Evolutionary conservation across 2,797 vertebrate species (phyloP).

Genomic region (Rhabdophis nuchalis): DNA sequence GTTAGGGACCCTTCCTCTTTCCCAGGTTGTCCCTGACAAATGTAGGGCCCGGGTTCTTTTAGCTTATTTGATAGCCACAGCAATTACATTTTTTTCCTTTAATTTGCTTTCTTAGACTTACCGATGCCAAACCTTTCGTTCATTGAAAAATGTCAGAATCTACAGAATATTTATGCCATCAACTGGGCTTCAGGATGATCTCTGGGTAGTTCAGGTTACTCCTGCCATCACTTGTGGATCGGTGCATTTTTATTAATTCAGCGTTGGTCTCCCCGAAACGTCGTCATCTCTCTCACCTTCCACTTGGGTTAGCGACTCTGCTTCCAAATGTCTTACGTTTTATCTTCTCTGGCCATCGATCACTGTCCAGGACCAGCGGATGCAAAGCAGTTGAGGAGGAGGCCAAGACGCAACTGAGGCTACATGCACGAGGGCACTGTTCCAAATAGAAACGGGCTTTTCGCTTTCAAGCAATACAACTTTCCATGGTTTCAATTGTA

Average conservation of each 20-base stretch:
- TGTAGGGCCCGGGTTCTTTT: conserved; percentile 36
- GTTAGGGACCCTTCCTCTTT: conserved; percentile 37
- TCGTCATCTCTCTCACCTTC: not conserved
- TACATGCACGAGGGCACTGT: conserved; percentile 44
- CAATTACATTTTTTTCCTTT: conserved; percentile 17
- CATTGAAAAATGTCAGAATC: conserved; percentile 40
- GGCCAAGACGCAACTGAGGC: conserved; percentile 21
- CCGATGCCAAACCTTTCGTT: conserved; percentile 35
- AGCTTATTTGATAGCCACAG: conserved; percentile 63
- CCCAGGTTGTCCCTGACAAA: conserved; percentile 43
- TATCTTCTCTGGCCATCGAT: not conserved
- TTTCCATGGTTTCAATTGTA: conserved; percentile 33
- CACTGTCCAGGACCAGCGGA: conserved; percentile 20
- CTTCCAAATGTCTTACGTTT: not conserved
- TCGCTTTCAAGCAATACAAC: conserved; percentile 59
- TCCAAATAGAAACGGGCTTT: conserved; percentile 46
- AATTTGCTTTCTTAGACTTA: conserved; percentile 52
- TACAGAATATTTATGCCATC: conserved; percentile 42
- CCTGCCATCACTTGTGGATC: conserved; percentile 35
- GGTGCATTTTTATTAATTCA: conserved; percentile 34
- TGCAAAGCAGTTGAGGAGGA: conserved; percentile 47
- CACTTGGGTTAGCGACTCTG: not conserved
- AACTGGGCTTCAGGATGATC: conserved; percentile 31
- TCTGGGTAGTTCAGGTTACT: conserved; percentile 10
- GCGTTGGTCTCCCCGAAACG: conserved; percentile 23